Evolutionary conservation across 2,888 invertebrate genomes (phyloP).

Genomic region (Neoitamus cyanurus): DNA sequence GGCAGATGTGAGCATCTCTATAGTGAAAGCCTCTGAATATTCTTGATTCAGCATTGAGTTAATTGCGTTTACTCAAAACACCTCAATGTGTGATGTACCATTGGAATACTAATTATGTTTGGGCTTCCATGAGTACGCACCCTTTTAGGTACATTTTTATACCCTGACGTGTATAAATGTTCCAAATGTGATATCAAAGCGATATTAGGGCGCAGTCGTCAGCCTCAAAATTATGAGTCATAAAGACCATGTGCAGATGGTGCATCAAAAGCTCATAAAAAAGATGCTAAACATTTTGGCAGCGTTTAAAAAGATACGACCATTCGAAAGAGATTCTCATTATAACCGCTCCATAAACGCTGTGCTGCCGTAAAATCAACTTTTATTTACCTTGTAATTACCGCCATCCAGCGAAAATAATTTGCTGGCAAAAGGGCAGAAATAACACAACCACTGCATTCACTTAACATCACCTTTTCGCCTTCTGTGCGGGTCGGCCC

Average conservation of each 20-base stretch:
- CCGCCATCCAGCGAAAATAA: background rate
- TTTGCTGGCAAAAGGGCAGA: background rate
- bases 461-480: conserved; percentile 3
- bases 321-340: background rate
- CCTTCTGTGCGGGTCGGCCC: background rate
- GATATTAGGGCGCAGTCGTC: background rate
- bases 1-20: too few relatives aligned
- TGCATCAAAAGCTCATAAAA: background rate
- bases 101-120: too few relatives aligned
- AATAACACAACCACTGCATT: conserved; percentile 19
- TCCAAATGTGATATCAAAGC: background rate
- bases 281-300: background rate
- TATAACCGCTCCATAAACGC: background rate
- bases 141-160: background rate
- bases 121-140: too few relatives aligned
- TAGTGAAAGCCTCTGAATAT: too few relatives aligned
- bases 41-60: too few relatives aligned
- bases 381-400: conserved; percentile 27
- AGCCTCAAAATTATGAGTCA: background rate
- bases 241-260: background rate
- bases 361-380: background rate
- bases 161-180: background rate
- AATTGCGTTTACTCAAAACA: too few relatives aligned
- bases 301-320: background rate
- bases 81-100: too few relatives aligned